Conservation (phyloP, 2,113 vertebrate genomes). For the Sebastes fasciatus region DNA sequence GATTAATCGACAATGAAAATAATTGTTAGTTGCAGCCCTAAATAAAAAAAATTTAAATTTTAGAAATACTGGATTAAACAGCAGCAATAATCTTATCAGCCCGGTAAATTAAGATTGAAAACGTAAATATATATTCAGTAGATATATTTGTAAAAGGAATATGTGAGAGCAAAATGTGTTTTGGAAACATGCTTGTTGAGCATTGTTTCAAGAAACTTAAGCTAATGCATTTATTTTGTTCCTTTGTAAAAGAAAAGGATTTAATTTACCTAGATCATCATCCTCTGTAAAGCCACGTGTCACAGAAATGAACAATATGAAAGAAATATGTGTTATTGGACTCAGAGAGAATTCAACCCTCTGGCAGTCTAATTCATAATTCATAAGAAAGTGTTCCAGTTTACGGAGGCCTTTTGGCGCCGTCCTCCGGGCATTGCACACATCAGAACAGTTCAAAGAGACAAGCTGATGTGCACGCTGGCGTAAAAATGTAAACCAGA, state of each 20-base stretch:
- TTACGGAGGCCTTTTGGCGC: slow-evolving; percentile 49
- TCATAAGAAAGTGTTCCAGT: slow-evolving; percentile 65
- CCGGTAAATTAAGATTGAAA: slow-evolving; percentile 37
- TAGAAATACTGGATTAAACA: neutral
- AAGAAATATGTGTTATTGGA: slow-evolving; percentile 71
- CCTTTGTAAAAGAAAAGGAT: slow-evolving; percentile 59
- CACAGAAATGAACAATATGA: slow-evolving; percentile 77
- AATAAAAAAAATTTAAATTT: neutral
- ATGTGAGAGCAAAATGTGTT: slow-evolving; percentile 36
- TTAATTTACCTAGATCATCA: slow-evolving; percentile 86
- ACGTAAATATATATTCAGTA: slow-evolving; percentile 71
- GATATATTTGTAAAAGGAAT: slow-evolving; percentile 7
- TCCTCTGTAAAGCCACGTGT: slow-evolving; percentile 80
- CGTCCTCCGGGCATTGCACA: slow-evolving; percentile 48
- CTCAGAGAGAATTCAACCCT: slow-evolving; percentile 42
- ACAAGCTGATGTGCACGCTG: slow-evolving; percentile 46
- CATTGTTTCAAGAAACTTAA: slow-evolving; percentile 71
- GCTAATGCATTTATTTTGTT: slow-evolving; percentile 52
- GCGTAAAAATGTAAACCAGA: slow-evolving; percentile 2
- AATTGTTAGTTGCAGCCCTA: too few species aligned
- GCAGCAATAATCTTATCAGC: neutral
- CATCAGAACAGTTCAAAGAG: slow-evolving; percentile 49
- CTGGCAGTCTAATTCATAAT: slow-evolving; percentile 65
- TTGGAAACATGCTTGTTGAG: slow-evolving; percentile 82
- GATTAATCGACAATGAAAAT: too few species aligned